Evolutionary conservation across 2,888 invertebrate species (phyloP).

Genomic region (Luperina testacea): DNA sequence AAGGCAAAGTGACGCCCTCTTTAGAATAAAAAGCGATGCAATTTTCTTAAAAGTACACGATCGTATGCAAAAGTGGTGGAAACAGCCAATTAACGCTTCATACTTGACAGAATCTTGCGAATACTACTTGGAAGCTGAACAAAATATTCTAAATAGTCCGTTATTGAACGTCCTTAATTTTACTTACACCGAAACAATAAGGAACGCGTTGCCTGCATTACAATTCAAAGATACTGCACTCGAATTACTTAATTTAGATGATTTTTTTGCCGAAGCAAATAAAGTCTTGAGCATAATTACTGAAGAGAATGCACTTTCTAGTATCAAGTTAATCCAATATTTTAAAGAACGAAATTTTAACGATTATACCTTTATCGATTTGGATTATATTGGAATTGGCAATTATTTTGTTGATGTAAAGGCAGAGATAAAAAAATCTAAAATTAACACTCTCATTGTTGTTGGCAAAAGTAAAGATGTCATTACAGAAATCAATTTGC

Average conservation of each 20-base stretch:
- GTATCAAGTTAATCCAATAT: constrained; percentile 51
- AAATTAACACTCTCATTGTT: constrained; percentile 16
- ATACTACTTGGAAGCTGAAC: constrained; percentile 39
- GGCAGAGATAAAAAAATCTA: constrained; percentile 27
- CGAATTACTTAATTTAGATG: constrained; percentile 16
- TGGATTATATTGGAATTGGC: constrained; percentile 30
- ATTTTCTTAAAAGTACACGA: constrained; percentile 61
- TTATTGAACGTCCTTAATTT: constrained; percentile 41
- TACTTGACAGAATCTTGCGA: constrained; percentile 55
- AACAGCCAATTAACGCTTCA: constrained; percentile 28
- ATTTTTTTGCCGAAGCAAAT: constrained; percentile 22
- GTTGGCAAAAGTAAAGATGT: constrained; percentile 15
- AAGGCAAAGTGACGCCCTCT: constrained; percentile 16
- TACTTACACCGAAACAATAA: constrained; percentile 24
- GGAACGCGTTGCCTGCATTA: constrained; percentile 3
- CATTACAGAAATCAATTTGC: constrained; percentile 6
- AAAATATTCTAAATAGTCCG: constrained; percentile 35
- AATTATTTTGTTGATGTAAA: constrained; percentile 42
- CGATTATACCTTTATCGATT: constrained; percentile 41
- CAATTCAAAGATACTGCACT: constrained; percentile 34
- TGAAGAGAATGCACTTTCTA: constrained; percentile 38
- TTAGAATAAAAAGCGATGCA: constrained; percentile 47
- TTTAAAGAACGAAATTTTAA: constrained; percentile 23
- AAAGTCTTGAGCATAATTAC: constrained; percentile 33
- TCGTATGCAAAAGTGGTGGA: constrained; percentile 64